A percentile compares a stretch with the other conserved stretches of the same genome.
These are phyloP conservation scores for Epinotia demarniana DNA, from an alignment of 2,888 invertebrate species.

Conservation along the genomic window DNA sequence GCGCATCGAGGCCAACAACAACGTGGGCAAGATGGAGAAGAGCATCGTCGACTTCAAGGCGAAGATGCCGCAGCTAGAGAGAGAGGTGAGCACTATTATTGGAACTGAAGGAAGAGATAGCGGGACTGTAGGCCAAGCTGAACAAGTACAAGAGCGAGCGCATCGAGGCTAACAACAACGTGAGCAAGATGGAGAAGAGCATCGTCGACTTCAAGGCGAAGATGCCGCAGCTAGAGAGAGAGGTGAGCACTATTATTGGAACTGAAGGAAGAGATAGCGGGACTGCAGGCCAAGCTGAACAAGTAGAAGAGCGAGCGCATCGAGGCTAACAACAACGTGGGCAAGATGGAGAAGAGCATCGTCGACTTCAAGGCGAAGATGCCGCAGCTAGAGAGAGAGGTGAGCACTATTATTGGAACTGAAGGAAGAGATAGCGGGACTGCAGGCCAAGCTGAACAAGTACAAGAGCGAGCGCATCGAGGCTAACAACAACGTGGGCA, in stretches of 20 bases:
- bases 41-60: conserved; percentile 83
- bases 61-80: conserved; percentile 84
- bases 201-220: conserved; percentile 84
- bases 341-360: conserved; percentile 84
- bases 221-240: conserved; percentile 83
- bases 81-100: conserved; percentile 68
- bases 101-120: no score
- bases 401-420: conserved; percentile 60
- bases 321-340: conserved; percentile 90
- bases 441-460: conserved; percentile 87
- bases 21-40: conserved; percentile 85
- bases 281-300: conserved; percentile 86
- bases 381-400: conserved; percentile 83
- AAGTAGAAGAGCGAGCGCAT: conserved; percentile 88
- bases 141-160: conserved; percentile 88
- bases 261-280: no score
- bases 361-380: conserved; percentile 83
- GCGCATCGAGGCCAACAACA: conserved; percentile 90
- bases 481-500: conserved; percentile 88
- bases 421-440: no score
- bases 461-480: conserved; percentile 89
- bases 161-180: conserved; percentile 90
- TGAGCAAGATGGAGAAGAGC: conserved; percentile 85
- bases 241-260: conserved; percentile 66
- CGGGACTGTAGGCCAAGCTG: conserved; percentile 85